Percentiles rank a stretch among this genome's conserved stretches.
These are phyloP conservation scores for Cossypha niveicapilla DNA, from an alignment of 2,797 vertebrate species.

Conservation along the genomic window DNA sequence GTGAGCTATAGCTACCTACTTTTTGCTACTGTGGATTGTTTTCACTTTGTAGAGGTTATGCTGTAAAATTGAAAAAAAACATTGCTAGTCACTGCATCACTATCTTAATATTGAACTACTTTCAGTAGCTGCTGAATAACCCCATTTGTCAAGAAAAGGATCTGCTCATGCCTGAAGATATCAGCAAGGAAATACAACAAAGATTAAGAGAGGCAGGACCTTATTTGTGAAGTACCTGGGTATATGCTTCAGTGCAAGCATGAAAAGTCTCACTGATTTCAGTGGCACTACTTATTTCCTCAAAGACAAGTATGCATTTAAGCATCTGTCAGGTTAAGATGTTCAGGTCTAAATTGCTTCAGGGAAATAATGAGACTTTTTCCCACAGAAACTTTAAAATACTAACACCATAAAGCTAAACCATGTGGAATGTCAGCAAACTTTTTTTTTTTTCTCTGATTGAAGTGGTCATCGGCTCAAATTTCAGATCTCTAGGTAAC, in stretches of 20 bases:
- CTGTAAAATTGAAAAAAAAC: background rate
- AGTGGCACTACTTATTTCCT: background rate
- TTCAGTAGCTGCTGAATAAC: background rate
- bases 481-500: background rate
- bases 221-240: background rate
- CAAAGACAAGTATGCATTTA: background rate
- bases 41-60: background rate
- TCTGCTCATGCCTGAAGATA: background rate
- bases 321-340: background rate
- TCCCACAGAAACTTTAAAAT: background rate
- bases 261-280: background rate
- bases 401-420: background rate
- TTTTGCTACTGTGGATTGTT: background rate
- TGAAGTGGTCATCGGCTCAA: background rate
- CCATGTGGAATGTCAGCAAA: background rate
- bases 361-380: background rate
- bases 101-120: background rate
- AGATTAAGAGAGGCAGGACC: background rate
- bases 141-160: background rate
- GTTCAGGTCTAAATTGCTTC: background rate
- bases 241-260: background rate
- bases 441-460: background rate
- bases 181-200: background rate
- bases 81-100: background rate
- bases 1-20: background rate